phyloP scores from a whole-genome alignment of 2,888 invertebrate genomes.

The Drosophila aldrichi region DNA sequence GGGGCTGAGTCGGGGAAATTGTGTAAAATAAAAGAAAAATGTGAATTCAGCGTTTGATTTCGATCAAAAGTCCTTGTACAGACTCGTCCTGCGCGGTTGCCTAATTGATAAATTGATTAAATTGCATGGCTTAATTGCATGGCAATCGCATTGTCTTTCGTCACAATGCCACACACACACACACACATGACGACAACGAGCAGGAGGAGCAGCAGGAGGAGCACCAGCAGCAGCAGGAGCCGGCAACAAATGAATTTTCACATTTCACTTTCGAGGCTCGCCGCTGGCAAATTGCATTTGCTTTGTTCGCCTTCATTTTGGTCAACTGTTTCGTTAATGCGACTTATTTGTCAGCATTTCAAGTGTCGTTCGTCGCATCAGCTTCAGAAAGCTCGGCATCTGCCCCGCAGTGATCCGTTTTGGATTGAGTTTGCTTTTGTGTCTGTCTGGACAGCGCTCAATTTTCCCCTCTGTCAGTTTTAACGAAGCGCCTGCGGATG shows the following conservation, averaged over 20 bases:
- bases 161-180: slow-evolving; percentile 40
- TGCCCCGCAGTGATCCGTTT: slow-evolving; percentile 26
- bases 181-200: too few species aligned
- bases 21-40: slow-evolving; percentile 4
- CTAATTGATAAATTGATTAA: slow-evolving; percentile 81
- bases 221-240: background rate
- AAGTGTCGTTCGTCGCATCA: slow-evolving; percentile 55
- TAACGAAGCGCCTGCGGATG: slow-evolving; percentile 36
- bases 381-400: background rate
- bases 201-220: background rate
- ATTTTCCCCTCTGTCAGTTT: slow-evolving; percentile 8
- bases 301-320: slow-evolving; percentile 53
- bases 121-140: slow-evolving; percentile 74
- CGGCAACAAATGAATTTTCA: slow-evolving; percentile 48
- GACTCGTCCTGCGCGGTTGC: slow-evolving; percentile 23
- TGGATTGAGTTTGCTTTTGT: slow-evolving; percentile 54
- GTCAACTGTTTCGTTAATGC: slow-evolving; percentile 67
- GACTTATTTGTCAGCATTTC: slow-evolving; percentile 75
- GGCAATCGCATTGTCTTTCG: slow-evolving; percentile 53
- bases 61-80: slow-evolving; percentile 24
- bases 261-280: slow-evolving; percentile 35
- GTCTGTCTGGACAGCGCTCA: slow-evolving; percentile 45
- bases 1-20: slow-evolving; percentile 1
- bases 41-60: slow-evolving; percentile 16
- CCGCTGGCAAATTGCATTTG: slow-evolving; percentile 65